Evolutionary conservation across 2,113 vertebrate genomes (phyloP).

Genomic region (Crotalus helleri): DNA sequence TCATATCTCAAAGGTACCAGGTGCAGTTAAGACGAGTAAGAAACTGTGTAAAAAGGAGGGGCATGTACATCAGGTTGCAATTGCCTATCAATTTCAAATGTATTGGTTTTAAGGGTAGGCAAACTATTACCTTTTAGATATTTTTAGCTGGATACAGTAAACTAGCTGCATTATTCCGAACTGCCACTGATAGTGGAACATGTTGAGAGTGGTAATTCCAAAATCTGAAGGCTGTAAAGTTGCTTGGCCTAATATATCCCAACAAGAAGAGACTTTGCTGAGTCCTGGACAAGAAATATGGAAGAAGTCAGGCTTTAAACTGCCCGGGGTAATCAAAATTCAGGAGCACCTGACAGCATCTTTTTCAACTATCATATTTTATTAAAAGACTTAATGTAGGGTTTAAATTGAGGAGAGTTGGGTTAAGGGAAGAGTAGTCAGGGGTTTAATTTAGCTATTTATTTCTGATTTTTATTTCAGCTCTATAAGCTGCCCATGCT

Average conservation of each 20-base stretch:
- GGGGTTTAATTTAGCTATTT: not conserved
- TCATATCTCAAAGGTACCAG: not conserved
- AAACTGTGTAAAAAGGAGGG: not conserved
- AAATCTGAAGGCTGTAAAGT: not conserved
- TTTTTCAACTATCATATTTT: not conserved
- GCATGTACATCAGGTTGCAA: not conserved
- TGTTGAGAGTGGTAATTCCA: not conserved
- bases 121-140: not conserved
- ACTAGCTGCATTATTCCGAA: not conserved
- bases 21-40: not conserved
- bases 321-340: not conserved
- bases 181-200: not conserved
- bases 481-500: not conserved
- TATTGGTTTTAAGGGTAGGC: not conserved
- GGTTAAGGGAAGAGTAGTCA: not conserved
- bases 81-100: not conserved
- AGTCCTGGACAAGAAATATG: not conserved
- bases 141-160: not conserved
- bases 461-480: not conserved
- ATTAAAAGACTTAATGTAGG: not conserved
- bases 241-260: not conserved
- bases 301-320: not conserved
- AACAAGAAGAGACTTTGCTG: not conserved
- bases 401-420: not conserved
- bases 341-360: not conserved